Evolutionary conservation across 2,113 vertebrate genomes (phyloP), one percentile per base, ranked within the genome.

Genomic region (Catharus bicknelli): DNA sequence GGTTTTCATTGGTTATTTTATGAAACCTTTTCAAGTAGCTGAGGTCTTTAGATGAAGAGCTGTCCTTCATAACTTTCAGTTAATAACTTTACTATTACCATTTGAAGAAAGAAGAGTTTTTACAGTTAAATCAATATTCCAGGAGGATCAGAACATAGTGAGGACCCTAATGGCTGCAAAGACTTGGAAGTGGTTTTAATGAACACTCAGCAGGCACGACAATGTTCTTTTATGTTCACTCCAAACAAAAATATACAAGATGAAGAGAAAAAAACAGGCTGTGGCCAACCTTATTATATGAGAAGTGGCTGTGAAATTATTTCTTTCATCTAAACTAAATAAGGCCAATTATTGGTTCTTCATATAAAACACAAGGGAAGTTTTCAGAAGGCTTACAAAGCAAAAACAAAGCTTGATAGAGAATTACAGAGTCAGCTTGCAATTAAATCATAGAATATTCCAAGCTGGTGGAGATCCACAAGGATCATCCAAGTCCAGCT

Each of bases 141-240:
- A 81, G 87, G 45, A 88, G 95, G 59, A 96, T 88, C 90, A 93
- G 94, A 95, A 95, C 77, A 77, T 85, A 82, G 70, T 36, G 47
- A 95, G 76, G 86, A 94, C 79, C 93, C 58, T 93, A 96, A 96
- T 87, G 82, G 86, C 79, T 94, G 92, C 57, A 84, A 92, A 95
- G 92, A 96, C 91, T 96, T 96, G 90, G 88, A 96, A 96, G 64
- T 95, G 67, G 85, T 90, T 95, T 95, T 96, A 96, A 97, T 95
- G 95, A 97, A 95, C 47, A 63, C 93, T 96, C 95, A 96, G 95
- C 88, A 93, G 85, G 95, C 82, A 86, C 91, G 76, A 93, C 96
- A 95, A 86, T 70, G 36, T 3, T 51, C 94, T 96, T 96, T 97
- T 93, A 95, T 96, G 93, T 94, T 93, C 73, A 72, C 62, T 96